Conservation (phyloP, 2,888 invertebrate species). For the Drosophila paracracens region DNA sequence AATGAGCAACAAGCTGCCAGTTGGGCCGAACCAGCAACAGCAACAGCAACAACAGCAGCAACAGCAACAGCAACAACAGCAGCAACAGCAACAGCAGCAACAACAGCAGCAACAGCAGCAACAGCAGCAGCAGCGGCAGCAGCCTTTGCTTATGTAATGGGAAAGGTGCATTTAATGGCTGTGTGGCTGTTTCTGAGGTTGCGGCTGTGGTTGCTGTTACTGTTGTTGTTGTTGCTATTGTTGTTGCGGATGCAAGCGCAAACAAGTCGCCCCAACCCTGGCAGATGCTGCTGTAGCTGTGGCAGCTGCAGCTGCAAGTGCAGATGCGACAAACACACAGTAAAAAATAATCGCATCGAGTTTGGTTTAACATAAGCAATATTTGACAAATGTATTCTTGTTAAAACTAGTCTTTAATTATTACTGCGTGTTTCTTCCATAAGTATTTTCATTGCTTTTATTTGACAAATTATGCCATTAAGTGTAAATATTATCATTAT, state of each 20-base stretch:
- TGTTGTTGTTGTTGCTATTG: slow-evolving; percentile 9
- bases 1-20: slow-evolving; percentile 29
- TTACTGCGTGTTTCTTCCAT: not conserved
- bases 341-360: not conserved
- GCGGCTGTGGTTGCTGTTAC: slow-evolving; percentile 7
- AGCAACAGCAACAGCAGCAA: not conserved
- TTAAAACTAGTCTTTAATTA: not conserved
- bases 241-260: slow-evolving; percentile 50
- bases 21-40: not conserved
- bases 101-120: not conserved
- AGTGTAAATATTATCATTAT: not conserved
- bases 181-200: slow-evolving; percentile 14
- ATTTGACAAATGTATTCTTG: not conserved
- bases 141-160: slow-evolving; percentile 49
- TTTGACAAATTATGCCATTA: not conserved
- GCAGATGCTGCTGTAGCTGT: slow-evolving; percentile 30
- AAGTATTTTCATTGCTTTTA: not conserved
- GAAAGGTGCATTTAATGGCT: slow-evolving; percentile 58
- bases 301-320: slow-evolving; percentile 24
- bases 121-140: slow-evolving; percentile 2
- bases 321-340: slow-evolving; percentile 38
- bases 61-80: not conserved
- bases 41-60: not conserved
- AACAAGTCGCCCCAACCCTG: slow-evolving; percentile 50
- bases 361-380: not conserved